These are phyloP conservation scores for Rhagophthalmus giganteus DNA, from an alignment of 2,888 invertebrate species.

Conservation along the genomic window DNA sequence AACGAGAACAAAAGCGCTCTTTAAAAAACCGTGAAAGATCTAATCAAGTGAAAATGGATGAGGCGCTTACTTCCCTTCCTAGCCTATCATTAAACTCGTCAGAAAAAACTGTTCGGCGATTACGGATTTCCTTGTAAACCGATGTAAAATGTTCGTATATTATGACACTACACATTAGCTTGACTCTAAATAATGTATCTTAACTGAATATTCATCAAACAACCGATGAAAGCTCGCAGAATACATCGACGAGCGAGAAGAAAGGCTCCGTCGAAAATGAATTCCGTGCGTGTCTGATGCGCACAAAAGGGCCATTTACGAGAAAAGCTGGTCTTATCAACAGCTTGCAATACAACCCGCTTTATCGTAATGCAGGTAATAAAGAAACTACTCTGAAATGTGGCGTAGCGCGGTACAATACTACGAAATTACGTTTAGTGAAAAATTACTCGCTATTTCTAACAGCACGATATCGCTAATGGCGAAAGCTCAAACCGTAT, in stretches of 20 bases:
- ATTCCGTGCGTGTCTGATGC: slow-evolving; percentile 18
- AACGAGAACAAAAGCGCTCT: slow-evolving; percentile 9
- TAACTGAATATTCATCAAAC: neutral
- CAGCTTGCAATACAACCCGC: slow-evolving; percentile 13
- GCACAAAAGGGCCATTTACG: slow-evolving; percentile 18
- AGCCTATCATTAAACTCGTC: slow-evolving; percentile 1
- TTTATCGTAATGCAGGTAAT: slow-evolving; percentile 16
- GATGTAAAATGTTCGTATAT: neutral
- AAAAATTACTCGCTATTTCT: slow-evolving; percentile 8
- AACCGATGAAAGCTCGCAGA: slow-evolving; percentile 4
- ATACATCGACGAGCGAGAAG: slow-evolving; percentile 10
- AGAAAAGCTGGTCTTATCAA: slow-evolving; percentile 13
- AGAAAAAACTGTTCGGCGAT: neutral
- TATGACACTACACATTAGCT: too few relatives aligned
- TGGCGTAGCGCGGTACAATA: slow-evolving; percentile 1
- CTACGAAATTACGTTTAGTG: slow-evolving; percentile 6
- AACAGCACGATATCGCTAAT: neutral
- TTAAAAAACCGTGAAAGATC: slow-evolving; percentile 6
- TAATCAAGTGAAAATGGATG: slow-evolving; percentile 12
- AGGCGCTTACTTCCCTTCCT: slow-evolving; percentile 2
- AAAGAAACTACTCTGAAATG: slow-evolving; percentile 13
- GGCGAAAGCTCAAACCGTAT: neutral
- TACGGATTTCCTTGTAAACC: neutral
- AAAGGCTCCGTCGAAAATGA: slow-evolving; percentile 10
- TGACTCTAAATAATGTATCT: too few relatives aligned